A percentile compares a stretch with the other conserved stretches of the same genome.
Evolutionary conservation across 2,113 vertebrate species (phyloP).

Genomic region (Larimichthys crocea): DNA sequence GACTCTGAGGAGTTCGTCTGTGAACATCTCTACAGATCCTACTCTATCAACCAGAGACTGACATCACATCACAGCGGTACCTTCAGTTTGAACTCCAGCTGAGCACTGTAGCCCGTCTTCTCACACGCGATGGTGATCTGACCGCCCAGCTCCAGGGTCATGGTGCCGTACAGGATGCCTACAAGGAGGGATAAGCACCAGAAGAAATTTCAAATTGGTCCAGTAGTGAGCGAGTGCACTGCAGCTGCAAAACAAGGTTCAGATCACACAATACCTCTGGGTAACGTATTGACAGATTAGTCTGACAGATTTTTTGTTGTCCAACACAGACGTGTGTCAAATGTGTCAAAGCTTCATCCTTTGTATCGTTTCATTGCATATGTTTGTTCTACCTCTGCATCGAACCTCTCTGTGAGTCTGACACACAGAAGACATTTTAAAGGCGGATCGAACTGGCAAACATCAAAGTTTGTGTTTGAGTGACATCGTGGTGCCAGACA

Average conservation of each 20-base stretch:
- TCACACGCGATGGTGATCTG: conserved; percentile 94
- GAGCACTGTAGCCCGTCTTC: conserved; percentile 96
- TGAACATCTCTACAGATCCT: not conserved
- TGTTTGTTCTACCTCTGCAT: not conserved
- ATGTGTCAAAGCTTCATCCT: not conserved
- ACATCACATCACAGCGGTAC: conserved; percentile 69
- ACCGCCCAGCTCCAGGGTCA: conserved; percentile 97
- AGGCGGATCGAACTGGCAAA: too few species aligned
- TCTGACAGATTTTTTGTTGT: not conserved
- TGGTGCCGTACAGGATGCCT: conserved; percentile 98
- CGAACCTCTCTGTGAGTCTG: not conserved
- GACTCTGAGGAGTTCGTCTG: not conserved
- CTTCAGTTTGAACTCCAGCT: conserved; percentile 98
- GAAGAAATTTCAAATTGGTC: not conserved
- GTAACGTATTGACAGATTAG: not conserved
- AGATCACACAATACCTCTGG: too few species aligned
- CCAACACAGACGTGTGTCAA: not conserved
- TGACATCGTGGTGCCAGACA: not conserved
- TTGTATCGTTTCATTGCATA: not conserved
- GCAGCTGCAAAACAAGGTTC: too few species aligned
- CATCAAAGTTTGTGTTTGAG: too few species aligned
- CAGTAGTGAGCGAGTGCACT: too few species aligned
- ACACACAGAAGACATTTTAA: too few species aligned
- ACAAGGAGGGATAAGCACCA: not conserved
- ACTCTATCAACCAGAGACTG: not conserved